Base-by-base conservation (phyloP, 2,113 vertebrate species). In the Felis chaus region DNA sequence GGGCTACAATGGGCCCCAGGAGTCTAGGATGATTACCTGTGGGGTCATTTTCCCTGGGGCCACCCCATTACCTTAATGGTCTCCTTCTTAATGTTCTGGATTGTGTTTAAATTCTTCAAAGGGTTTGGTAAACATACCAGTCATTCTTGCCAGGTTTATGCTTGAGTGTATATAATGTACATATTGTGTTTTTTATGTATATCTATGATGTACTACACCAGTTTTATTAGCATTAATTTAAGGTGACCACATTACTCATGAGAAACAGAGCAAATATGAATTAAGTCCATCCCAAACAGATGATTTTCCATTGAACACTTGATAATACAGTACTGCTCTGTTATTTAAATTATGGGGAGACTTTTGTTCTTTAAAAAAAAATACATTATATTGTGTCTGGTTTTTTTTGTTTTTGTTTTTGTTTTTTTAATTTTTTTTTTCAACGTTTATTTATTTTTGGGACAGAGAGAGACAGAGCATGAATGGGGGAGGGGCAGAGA, bases 141-240 rank as follows among this genome's bases (percentile, higher is more conserved):
- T 84, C 68, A 92, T 95, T 96, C 39, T 92, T 97, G 18, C n/a
- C 91, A 92, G 65, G 84, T 95, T 89, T 90, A 36, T 97, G 36
- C 76, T 88, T 95, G 92, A 69, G 39, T 68, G 15, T 91, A 55
- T 74, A 36, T 86, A 93, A 80, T 94, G 10, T 48, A 68, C 2
- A 8, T 82, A 25, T 90, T 97, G 23, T 97, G 79, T 89, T 57
- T 92, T 92, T 71, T 89, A n/a, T 92, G 33, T 81, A 33, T 80
- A 55, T 94, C 16, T 95, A 66, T 96, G 95, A 84, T 73, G 25
- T 57, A 41, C 68, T 80, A 0, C 31, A 36, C 53, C 41, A 53
- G 41, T 74, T 96, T 97, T 89, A 92, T 96, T 92, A 83, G 87
- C 68, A 14, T 76, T 88, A 79, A 95, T 96, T 93, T 93, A 97